Conservation (phyloP, 2,113 vertebrate species). For the Spea bombifrons region DNA sequence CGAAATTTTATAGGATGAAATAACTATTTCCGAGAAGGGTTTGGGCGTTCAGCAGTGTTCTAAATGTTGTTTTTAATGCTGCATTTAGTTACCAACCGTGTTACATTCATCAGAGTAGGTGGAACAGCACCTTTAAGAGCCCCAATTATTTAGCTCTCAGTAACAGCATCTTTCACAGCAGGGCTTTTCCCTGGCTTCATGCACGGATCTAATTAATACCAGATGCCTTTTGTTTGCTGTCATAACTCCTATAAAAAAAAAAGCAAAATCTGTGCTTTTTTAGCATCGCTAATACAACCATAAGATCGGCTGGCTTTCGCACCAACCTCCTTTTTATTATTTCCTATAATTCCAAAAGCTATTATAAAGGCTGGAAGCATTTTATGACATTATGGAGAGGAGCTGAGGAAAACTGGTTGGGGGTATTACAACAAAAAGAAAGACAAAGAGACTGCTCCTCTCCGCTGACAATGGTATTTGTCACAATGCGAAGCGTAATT, state of each 20-base stretch:
- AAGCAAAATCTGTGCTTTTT: constrained; percentile 43
- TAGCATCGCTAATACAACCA: constrained; percentile 34
- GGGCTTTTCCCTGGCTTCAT: constrained; percentile 23
- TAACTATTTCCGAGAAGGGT: too few relatives aligned
- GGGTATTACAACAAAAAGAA: constrained; percentile 4
- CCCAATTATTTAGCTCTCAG: neutral
- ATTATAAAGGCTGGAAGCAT: constrained; percentile 6
- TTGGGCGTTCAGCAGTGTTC: too few relatives aligned
- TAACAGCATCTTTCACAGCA: constrained; percentile 11
- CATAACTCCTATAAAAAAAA: constrained; percentile 39
- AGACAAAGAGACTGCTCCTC: constrained; percentile 27
- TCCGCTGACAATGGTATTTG: constrained; percentile 30
- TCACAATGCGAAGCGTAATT: constrained; percentile 16
- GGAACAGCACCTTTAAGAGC: neutral
- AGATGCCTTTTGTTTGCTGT: constrained; percentile 45
- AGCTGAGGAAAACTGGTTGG: constrained; percentile 25
- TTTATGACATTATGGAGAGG: constrained; percentile 2
- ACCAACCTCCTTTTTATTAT: constrained; percentile 20
- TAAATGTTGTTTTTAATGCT: too few relatives aligned
- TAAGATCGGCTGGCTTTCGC: constrained; percentile 27
- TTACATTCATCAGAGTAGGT: too few relatives aligned
- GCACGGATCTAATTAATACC: constrained; percentile 35
- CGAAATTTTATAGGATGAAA: too few relatives aligned
- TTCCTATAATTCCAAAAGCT: constrained; percentile 13
- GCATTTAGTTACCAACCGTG: too few relatives aligned